A percentile compares a stretch with the other conserved stretches of the same genome.
phyloP scores from a whole-genome alignment of 2,113 vertebrate species.

The Sander vitreus region DNA sequence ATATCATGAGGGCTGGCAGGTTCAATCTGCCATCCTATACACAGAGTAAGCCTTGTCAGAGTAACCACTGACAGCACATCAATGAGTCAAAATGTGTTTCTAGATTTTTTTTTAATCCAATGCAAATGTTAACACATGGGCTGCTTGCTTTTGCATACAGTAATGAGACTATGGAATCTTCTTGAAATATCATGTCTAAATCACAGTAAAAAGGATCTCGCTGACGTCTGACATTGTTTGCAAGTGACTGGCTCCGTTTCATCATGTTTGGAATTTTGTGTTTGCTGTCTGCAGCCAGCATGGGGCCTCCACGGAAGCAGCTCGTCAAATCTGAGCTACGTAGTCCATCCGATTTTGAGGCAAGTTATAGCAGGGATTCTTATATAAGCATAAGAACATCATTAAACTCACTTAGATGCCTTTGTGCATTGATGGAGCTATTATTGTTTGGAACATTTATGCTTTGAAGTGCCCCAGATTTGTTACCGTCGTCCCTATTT shows the following conservation, averaged over 20 bases:
- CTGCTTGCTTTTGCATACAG: conserved; percentile 4
- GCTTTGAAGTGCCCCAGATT: conserved; percentile 45
- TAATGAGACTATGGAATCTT: background rate
- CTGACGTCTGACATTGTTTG: conserved; percentile 20
- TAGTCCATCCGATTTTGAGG: conserved; percentile 17
- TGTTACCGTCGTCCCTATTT: conserved; percentile 25
- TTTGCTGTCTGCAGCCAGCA: conserved; percentile 37
- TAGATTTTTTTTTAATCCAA: background rate
- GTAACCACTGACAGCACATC: background rate
- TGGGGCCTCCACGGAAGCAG: conserved; percentile 11
- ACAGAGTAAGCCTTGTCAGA: too few species aligned
- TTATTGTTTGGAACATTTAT: conserved; percentile 19
- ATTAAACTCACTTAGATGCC: conserved; percentile 29
- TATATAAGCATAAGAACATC: conserved; percentile 28
- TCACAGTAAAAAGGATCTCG: conserved; percentile 26
- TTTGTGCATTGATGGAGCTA: conserved; percentile 38
- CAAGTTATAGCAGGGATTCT: conserved; percentile 6
- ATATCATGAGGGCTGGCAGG: too few species aligned
- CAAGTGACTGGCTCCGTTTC: conserved; percentile 36
- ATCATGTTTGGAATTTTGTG: conserved; percentile 48
- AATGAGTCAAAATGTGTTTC: background rate
- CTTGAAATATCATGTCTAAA: background rate
- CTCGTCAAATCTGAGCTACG: conserved; percentile 15
- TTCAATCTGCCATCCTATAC: too few species aligned
- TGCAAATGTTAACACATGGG: background rate